Percentiles rank a stretch among this genome's conserved stretches.
Evolutionary conservation across 2,113 vertebrate genomes (phyloP).

Genomic region (Macroglossus sobrinus): DNA sequence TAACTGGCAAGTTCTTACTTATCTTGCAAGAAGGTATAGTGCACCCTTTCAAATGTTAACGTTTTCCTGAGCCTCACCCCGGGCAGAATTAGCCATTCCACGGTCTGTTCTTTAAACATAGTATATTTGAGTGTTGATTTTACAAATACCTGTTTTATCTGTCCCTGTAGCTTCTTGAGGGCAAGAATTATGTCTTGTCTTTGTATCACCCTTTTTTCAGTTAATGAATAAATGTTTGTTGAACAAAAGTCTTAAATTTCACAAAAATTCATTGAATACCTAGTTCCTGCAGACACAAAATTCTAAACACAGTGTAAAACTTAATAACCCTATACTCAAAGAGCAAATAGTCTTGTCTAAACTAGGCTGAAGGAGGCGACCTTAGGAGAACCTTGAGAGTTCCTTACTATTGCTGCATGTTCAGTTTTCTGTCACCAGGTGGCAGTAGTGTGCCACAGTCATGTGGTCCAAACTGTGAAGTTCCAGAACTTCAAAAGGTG

Average conservation of each 20-base stretch:
- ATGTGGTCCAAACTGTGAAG: constrained; percentile 17
- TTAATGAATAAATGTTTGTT: constrained; percentile 3
- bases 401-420: background rate
- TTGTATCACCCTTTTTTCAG: background rate
- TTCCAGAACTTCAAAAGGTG: constrained; percentile 13
- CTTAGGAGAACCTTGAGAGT: background rate
- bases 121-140: background rate
- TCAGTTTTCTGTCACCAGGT: constrained; percentile 48
- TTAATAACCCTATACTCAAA: background rate
- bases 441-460: constrained; percentile 63
- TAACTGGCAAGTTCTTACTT: background rate
- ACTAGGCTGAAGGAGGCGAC: background rate
- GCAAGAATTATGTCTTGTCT: background rate
- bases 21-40: background rate
- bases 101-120: background rate
- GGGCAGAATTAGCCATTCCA: background rate
- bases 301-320: constrained; percentile 27
- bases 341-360: background rate
- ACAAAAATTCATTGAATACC: background rate
- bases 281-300: background rate
- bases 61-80: background rate
- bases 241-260: constrained; percentile 2
- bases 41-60: background rate
- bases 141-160: background rate
- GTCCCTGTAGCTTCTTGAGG: background rate